Evolutionary conservation across 2,113 vertebrate species (phyloP).

Genomic region (Oncorhynchus clarkii): DNA sequence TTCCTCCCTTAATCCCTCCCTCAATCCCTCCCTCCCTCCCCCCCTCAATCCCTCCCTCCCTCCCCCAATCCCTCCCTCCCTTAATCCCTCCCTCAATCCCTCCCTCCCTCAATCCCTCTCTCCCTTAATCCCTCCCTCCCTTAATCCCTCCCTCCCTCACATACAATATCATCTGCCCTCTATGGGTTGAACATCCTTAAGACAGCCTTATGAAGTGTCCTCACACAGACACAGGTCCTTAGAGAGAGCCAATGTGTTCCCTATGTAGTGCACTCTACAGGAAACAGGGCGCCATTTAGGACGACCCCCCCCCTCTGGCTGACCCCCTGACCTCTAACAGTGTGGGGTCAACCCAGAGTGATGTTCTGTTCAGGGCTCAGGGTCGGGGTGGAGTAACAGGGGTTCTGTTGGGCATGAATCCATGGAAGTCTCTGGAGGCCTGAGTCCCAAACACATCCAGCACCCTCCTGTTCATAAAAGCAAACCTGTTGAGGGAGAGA

Average conservation of each 20-base stretch:
- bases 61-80: no score
- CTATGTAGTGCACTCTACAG: not conserved
- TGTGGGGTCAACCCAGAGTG: slow-evolving; percentile 74
- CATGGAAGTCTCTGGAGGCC: slow-evolving; percentile 87
- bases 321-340: not conserved
- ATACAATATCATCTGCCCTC: not conserved
- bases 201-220: not conserved
- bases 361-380: slow-evolving; percentile 71
- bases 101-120: no score
- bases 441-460: slow-evolving; percentile 92
- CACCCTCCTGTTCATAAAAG: slow-evolving; percentile 88
- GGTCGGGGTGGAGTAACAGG: slow-evolving; percentile 34
- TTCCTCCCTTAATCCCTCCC: not conserved
- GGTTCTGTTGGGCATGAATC: slow-evolving; percentile 85
- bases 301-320: not conserved
- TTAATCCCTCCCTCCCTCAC: not conserved
- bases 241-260: slow-evolving; percentile 3
- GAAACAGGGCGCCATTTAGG: no score
- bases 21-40: no score
- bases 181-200: slow-evolving; percentile 26
- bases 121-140: no score
- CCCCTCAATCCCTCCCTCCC: no score
- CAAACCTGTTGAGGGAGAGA: slow-evolving; percentile 77
- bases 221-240: not conserved
- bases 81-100: no score